Evolutionary conservation across 2,113 vertebrate species (phyloP), one percentile per base, ranked within the genome.

Genomic region (Pica pica): DNA sequence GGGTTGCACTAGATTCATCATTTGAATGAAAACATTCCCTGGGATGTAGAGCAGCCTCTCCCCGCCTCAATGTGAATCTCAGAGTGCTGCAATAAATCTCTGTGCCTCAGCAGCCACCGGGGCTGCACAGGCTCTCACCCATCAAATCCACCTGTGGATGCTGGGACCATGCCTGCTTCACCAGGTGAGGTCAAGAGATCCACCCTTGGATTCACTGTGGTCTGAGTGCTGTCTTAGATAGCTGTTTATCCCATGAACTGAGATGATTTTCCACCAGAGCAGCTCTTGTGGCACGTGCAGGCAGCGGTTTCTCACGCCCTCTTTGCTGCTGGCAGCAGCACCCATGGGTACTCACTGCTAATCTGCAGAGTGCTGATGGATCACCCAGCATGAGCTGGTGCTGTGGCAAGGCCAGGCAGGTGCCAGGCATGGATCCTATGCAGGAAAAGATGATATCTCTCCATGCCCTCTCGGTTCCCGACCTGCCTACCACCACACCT

Each of bases 251-350:
- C 56, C 41, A 65, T 4, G 8, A 53, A 30, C 69, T 60, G 77
- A 84, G 89, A 47, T 33, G 57, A 56, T 61, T 61, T 55, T 47
- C 77, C 87, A 89, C 60, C 47, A 42, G 55, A 59, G 50, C 12
- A 75, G 20, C 17, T 22, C 55, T 13, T 31, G 50, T 13, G 46
- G 30, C 60, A 75, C 0, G 0, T 12, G 52, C 0, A 0, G 61
- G 56, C 28, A 78, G 77, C 81, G 47, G 39, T 35, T 83, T 56
- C 74, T 75, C 28, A 7, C 1, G 27, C 11, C 16, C 18, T 53
- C 23, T 53, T 22, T 52, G 14, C 26, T 27, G 84, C 55, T 4
- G 6, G 60, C 41, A 53, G 82, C 69, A 69, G 78, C 35, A 28
- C 31, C 33, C 33, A 3, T 1, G 31, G 68, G 59, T 21, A 27